These are phyloP conservation scores for Seriola aureovittata DNA, from an alignment of 2,113 vertebrate species.

Conservation along the genomic window DNA sequence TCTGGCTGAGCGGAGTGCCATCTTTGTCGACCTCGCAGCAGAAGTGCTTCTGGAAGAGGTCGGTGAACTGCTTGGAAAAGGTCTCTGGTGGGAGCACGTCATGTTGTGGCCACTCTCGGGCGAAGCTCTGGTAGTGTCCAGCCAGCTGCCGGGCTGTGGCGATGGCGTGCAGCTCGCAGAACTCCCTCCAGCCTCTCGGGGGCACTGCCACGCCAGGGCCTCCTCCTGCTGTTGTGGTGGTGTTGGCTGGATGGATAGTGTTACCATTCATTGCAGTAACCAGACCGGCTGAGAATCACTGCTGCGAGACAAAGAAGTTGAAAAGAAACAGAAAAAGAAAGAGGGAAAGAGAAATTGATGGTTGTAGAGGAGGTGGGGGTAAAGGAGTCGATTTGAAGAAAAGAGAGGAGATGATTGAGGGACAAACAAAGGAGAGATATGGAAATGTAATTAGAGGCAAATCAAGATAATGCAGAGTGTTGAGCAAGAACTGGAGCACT, in stretches of 20 bases:
- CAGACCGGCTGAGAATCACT: slow-evolving; percentile 87
- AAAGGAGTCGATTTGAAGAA: slow-evolving; percentile 3
- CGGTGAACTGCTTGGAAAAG: slow-evolving; percentile 93
- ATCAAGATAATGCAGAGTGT: slow-evolving; percentile 41
- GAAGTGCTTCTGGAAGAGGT: slow-evolving; percentile 96
- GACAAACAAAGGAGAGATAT: slow-evolving; percentile 44
- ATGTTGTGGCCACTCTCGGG: slow-evolving; percentile 88
- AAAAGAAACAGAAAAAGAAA: slow-evolving; percentile 32
- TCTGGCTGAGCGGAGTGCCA: slow-evolving; percentile 62
- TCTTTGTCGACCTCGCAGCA: slow-evolving; percentile 91
- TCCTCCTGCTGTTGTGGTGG: slow-evolving; percentile 77
- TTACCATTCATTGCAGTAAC: slow-evolving; percentile 97
- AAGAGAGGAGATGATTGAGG: slow-evolving; percentile 10
- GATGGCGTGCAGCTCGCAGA: slow-evolving; percentile 96
- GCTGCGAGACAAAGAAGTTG: slow-evolving; percentile 64
- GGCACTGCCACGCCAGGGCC: slow-evolving; percentile 72
- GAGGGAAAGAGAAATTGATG: slow-evolving; percentile 27
- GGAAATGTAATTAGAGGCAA: slow-evolving; percentile 56
- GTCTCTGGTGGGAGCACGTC: slow-evolving; percentile 91
- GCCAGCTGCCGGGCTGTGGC: slow-evolving; percentile 93
- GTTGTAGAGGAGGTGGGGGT: slow-evolving; percentile 18
- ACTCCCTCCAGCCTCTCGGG: slow-evolving; percentile 95
- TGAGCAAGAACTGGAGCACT: slow-evolving; percentile 34
- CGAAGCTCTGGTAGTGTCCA: slow-evolving; percentile 93
- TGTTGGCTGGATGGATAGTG: slow-evolving; percentile 87